A percentile compares a stretch with the other conserved stretches of the same genome.
Conservation (phyloP, 1,140 invertebrate species). For the roundworm (Caenorhabditis elegans) region DNA sequence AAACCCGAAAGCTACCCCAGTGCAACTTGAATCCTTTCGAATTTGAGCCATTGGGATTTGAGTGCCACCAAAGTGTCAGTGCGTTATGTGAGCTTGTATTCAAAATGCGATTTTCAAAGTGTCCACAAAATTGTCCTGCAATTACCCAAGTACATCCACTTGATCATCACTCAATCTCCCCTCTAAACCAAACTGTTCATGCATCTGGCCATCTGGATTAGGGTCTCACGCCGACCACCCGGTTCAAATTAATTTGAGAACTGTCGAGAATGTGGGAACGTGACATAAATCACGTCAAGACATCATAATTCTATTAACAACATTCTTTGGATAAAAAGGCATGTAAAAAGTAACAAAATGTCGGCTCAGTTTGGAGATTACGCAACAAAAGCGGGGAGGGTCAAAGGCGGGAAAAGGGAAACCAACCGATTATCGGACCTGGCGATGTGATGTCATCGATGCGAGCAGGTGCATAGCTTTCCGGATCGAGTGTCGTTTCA, state of each 20-base stretch:
- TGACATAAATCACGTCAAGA: neutral
- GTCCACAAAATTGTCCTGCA: slow-evolving; percentile 48
- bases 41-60: slow-evolving; percentile 35
- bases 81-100: slow-evolving; percentile 44
- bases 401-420: neutral
- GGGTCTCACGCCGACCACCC: neutral
- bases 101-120: slow-evolving; percentile 38
- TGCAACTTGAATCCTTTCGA: slow-evolving; percentile 45
- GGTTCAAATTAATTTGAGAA: slow-evolving; percentile 15
- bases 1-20: slow-evolving; percentile 37
- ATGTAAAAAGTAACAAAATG: neutral
- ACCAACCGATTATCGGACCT: slow-evolving; percentile 46
- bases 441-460: slow-evolving; percentile 43
- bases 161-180: slow-evolving; percentile 13
- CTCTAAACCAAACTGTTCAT: neutral
- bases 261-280: neutral
- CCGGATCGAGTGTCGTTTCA: slow-evolving; percentile 30
- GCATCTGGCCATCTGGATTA: slow-evolving; percentile 14
- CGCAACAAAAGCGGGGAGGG: neutral
- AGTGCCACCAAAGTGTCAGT: slow-evolving; percentile 51
- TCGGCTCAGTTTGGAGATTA: neutral
- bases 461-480: neutral
- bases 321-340: neutral
- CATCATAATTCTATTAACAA: neutral
- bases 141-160: slow-evolving; percentile 27